Percentiles rank a stretch among this genome's conserved stretches.
These are phyloP conservation scores for Urosaurus nigricauda DNA, from an alignment of 2,797 vertebrate species.

Conservation along the genomic window DNA sequence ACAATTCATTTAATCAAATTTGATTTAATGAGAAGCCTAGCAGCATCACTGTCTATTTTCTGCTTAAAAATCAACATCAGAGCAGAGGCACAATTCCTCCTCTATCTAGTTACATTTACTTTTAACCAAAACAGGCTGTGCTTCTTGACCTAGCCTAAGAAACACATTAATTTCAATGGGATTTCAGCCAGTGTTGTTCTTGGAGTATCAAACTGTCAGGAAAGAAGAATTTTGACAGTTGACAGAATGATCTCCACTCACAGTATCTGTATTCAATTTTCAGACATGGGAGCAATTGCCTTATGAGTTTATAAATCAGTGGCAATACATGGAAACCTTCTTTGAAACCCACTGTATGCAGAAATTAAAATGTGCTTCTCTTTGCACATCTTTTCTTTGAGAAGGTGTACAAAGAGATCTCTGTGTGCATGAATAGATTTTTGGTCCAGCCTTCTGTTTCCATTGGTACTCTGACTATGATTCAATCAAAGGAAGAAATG, in stretches of 20 bases:
- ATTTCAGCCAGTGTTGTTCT: neutral
- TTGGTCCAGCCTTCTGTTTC: conserved; percentile 38
- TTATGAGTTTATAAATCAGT: conserved; percentile 22
- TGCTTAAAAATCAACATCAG: conserved; percentile 7
- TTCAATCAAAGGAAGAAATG: conserved; percentile 30
- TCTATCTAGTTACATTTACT: conserved; percentile 23
- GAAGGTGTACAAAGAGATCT: conserved; percentile 16
- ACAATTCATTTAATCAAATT: conserved; percentile 49
- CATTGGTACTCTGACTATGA: neutral
- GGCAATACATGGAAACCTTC: neutral
- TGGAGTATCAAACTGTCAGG: conserved; percentile 2
- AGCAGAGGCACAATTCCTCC: conserved; percentile 24
- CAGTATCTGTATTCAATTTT: conserved; percentile 21
- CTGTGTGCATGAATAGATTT: conserved; percentile 25
- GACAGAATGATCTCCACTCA: conserved; percentile 3
- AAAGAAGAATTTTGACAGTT: neutral
- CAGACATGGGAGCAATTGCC: conserved; percentile 14
- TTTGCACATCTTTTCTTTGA: neutral
- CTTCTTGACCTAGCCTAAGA: neutral
- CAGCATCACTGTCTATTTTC: conserved; percentile 2
- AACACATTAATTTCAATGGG: conserved; percentile 13
- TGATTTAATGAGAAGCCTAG: conserved; percentile 21
- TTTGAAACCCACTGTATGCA: conserved; percentile 40
- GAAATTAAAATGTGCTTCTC: conserved; percentile 24
- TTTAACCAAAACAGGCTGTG: conserved; percentile 21